Conservation (phyloP, 2,113 vertebrate species). For the Heterochromis multidens region DNA sequence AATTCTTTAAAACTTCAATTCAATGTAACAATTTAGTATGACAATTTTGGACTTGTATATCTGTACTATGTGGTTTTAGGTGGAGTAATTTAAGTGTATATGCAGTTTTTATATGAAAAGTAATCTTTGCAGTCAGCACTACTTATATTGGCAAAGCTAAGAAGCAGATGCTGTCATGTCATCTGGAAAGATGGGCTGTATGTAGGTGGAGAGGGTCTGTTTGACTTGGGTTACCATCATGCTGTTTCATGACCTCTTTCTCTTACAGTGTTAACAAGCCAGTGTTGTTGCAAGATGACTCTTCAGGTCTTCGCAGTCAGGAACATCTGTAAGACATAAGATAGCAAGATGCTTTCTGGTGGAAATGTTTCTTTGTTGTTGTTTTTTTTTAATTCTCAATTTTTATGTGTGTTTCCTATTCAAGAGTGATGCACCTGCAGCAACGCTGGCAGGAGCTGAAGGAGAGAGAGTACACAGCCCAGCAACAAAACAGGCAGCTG, state of each 20-base stretch:
- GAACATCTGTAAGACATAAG: constrained; percentile 32
- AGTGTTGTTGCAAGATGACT: constrained; percentile 6
- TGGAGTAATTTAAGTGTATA: not conserved
- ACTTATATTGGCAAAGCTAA: not conserved
- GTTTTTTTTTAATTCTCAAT: not conserved
- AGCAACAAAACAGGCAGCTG: constrained; percentile 66
- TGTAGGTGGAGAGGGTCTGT: not conserved
- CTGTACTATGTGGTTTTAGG: not conserved
- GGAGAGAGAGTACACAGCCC: constrained; percentile 60
- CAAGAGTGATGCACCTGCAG: constrained; percentile 50
- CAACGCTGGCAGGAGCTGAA: constrained; percentile 61
- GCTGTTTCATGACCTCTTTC: not conserved
- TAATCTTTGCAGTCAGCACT: not conserved
- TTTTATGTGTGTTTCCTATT: not conserved
- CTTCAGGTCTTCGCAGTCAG: not conserved
- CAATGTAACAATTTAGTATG: no score
- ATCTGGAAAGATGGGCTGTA: not conserved
- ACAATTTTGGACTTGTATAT: not conserved
- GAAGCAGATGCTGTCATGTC: not conserved
- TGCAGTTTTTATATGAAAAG: not conserved
- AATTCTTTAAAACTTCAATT: not conserved
- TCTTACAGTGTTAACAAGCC: constrained; percentile 13
- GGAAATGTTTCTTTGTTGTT: not conserved
- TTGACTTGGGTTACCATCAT: not conserved
- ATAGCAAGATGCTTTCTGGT: not conserved